Evolutionary conservation across 2,797 vertebrate genomes (phyloP).

Genomic region (Oreochromis mossambicus): DNA sequence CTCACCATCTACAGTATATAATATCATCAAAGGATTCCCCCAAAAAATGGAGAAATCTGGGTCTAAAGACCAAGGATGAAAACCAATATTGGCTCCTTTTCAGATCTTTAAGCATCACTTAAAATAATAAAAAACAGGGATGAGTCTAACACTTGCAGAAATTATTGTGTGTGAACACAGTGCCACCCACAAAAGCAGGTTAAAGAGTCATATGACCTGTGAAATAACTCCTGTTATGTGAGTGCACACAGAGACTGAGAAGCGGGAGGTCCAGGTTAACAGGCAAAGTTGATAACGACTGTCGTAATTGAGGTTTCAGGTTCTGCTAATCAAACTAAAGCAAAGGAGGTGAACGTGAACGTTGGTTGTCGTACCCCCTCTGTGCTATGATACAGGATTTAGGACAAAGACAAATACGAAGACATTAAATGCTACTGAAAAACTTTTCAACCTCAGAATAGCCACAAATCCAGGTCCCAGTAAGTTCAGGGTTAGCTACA

Average conservation of each 20-base stretch:
- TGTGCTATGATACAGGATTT: fast-evolving
- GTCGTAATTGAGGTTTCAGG: not conserved
- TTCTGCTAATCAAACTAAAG: not conserved
- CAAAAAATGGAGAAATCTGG: not conserved
- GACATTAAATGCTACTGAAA: not conserved
- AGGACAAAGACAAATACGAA: not conserved
- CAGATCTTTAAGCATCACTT: not conserved
- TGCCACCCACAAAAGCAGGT: not conserved
- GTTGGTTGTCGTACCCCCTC: not conserved
- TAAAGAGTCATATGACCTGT: not conserved
- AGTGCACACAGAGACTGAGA: not conserved
- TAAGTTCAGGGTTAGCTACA: too few species aligned
- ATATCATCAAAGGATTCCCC: not conserved
- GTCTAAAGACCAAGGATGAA: not conserved
- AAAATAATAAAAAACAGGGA: not conserved
- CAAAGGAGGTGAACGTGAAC: not conserved
- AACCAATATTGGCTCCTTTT: not conserved
- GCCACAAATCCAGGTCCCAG: not conserved
- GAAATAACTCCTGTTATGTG: not conserved
- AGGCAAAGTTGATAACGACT: not conserved
- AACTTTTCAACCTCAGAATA: not conserved
- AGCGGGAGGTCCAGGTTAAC: not conserved
- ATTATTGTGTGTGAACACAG: not conserved
- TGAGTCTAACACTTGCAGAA: not conserved
- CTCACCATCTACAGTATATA: not conserved